A percentile compares a stretch with the other conserved stretches of the same genome.
Conservation (phyloP, 1,140 invertebrate species). For the Littorina saxatilis region DNA sequence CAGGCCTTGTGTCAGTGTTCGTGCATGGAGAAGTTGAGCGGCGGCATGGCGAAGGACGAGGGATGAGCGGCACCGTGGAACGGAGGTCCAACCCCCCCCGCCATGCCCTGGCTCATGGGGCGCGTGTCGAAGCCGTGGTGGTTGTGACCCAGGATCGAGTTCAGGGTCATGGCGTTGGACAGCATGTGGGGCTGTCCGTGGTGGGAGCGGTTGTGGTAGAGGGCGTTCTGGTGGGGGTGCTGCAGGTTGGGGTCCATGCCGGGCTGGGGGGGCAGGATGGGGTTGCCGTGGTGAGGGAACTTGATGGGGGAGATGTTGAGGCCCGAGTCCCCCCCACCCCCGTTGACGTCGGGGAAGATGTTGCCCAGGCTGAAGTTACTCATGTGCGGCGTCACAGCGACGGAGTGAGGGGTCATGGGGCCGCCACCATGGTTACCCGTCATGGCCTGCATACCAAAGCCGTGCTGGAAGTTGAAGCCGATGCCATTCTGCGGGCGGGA, state of each 20-base stretch:
- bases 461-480: conserved; percentile 74
- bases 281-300: conserved; percentile 71
- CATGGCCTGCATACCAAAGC: conserved; percentile 74
- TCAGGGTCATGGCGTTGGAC: conserved; percentile 71
- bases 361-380: conserved; percentile 75
- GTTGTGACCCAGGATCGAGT: conserved; percentile 72
- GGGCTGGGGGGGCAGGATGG: conserved; percentile 63
- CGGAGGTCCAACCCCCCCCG: conserved; percentile 67
- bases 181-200: conserved; percentile 67
- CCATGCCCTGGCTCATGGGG: conserved; percentile 67
- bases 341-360: conserved; percentile 73
- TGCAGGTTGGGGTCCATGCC: conserved; percentile 72
- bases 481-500: conserved; percentile 72
- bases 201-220: conserved; percentile 69
- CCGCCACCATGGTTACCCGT: conserved; percentile 64
- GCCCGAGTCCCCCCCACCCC: conserved; percentile 63
- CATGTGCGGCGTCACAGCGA: conserved; percentile 72
- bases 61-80: conserved; percentile 72
- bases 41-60: conserved; percentile 72
- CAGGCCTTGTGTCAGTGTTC: conserved; percentile 51
- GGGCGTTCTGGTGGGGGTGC: conserved; percentile 69
- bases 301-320: conserved; percentile 75
- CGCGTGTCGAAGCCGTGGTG: conserved; percentile 72
- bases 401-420: conserved; percentile 69
- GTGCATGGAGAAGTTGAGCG: conserved; percentile 75